These are phyloP conservation scores for Caloenas nicobarica DNA, from an alignment of 2,113 vertebrate species.

Conservation along the genomic window DNA sequence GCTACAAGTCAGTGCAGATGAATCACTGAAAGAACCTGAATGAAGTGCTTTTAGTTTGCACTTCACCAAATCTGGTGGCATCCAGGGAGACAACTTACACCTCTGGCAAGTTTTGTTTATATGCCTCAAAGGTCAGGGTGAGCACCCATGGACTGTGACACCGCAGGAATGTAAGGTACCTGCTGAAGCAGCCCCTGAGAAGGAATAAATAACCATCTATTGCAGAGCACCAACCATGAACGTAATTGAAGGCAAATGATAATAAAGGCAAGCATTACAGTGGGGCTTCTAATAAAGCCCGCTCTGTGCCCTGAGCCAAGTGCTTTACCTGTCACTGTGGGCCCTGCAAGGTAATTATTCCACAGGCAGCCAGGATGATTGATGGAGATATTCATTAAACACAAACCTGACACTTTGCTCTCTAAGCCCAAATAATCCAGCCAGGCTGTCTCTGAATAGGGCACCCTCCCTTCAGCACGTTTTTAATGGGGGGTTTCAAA, in stretches of 20 bases:
- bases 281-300: neutral
- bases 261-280: neutral
- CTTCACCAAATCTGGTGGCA: fast-evolving
- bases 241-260: neutral
- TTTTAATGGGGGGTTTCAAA: conserved; percentile 41
- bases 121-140: neutral
- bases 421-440: conserved; percentile 76
- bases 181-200: neutral
- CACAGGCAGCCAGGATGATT: neutral
- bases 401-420: conserved; percentile 52
- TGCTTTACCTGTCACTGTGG: conserved; percentile 49
- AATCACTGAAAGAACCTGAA: neutral
- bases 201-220: neutral
- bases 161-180: neutral
- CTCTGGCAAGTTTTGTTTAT: neutral
- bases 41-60: neutral
- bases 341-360: conserved; percentile 43
- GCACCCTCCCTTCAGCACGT: conserved; percentile 5
- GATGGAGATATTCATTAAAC: conserved; percentile 67
- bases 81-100: neutral
- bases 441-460: conserved; percentile 57
- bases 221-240: neutral
- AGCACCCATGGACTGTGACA: neutral
- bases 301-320: conserved; percentile 12
- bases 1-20: neutral